Evolutionary conservation across 2,888 invertebrate genomes (phyloP), one percentile per base, ranked within the genome.

Genomic region (Yponomeuta evonymella): DNA sequence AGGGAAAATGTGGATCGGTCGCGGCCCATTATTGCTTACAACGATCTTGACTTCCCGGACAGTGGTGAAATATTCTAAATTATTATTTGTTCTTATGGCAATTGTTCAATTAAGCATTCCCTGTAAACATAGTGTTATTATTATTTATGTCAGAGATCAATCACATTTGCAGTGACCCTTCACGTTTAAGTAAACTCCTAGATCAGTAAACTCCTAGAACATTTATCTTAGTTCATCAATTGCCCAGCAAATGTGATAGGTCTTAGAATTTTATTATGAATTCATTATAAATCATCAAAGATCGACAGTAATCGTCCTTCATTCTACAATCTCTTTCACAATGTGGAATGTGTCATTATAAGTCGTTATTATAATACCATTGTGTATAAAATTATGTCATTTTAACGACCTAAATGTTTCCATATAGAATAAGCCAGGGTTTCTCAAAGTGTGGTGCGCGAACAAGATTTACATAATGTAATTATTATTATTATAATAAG

Each of bases 1-100:
- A 94, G 94, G 94, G 90, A 94, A 85, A 93, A 93, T 87, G 91
- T 93, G 94, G 94, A 94, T 86, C 94, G 94, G 80, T 94, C 95
- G 88, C 94, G 97, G 89, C 95, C 96, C 88, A 94, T 97, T 87
- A 94, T 97, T 89, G 96, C 95, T 88, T 97, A 97, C 94, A 95
- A 96, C 93, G 97, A 97, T 94, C 94, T 97, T 93, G 97, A 97
- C 94, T 96, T 96, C 88, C 96, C 96, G 91, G 96, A 96, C 86
- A 94, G 92, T 92, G 94, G 94, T 85, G 96, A 96, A 87, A 94
- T 95, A 87, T 96, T 96, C 89, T 95, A 93, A 93, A 78, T 79
- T 75, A 69, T 76, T 74, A 43, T 69, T 63, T 75, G 71, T 72
- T 73, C 65, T 73, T 73, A 71, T 71, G 73, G 71, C 74, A 74